phyloP scores from a whole-genome alignment of 2,888 invertebrate species.

The Eupithecia abbreviata region DNA sequence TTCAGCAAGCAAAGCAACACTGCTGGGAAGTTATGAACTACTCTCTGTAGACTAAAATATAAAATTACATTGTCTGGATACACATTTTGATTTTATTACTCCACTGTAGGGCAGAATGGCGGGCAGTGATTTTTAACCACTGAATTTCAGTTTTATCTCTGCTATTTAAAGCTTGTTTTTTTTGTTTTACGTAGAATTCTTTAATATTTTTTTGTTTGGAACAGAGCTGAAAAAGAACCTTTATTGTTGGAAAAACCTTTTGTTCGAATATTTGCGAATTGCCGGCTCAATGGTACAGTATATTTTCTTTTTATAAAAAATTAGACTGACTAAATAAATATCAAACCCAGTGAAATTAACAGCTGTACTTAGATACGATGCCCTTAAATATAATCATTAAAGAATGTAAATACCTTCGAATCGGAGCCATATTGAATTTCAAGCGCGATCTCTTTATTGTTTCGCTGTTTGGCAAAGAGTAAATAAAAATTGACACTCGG shows the following conservation, averaged over 20 bases:
- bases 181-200: background rate
- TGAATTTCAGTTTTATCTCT: constrained; percentile 13
- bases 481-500: constrained; percentile 23
- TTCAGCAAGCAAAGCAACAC: constrained; percentile 15
- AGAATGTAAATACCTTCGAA: background rate
- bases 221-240: background rate
- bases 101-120: constrained; percentile 9
- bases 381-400: background rate
- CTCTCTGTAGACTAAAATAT: background rate
- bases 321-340: background rate
- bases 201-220: background rate
- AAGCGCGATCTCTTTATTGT: constrained; percentile 31
- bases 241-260: background rate
- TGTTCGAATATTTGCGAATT: background rate
- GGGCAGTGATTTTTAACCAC: constrained; percentile 14
- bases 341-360: background rate
- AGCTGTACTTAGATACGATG: background rate
- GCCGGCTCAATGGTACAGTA: background rate
- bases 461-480: constrained; percentile 33
- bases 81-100: constrained; percentile 20
- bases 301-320: background rate
- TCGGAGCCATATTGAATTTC: constrained; percentile 19
- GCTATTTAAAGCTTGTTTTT: constrained; percentile 13
- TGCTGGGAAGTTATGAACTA: constrained; percentile 9
- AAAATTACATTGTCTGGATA: constrained; percentile 16